These are phyloP conservation scores for Cynopterus sphinx DNA, from an alignment of 2,797 vertebrate genomes.

Conservation along the genomic window DNA sequence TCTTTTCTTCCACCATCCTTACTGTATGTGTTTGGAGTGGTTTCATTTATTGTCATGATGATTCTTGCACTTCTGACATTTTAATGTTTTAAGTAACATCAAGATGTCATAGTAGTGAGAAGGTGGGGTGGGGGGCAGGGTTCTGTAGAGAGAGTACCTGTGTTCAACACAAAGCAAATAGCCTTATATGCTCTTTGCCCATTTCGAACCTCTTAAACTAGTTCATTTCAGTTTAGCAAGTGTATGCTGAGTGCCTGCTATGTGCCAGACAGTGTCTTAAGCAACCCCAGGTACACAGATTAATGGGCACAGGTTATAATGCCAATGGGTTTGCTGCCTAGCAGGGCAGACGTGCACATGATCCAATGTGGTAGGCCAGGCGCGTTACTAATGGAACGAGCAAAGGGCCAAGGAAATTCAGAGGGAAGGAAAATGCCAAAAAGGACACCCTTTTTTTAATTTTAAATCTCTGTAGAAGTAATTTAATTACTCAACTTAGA, in stretches of 20 bases:
- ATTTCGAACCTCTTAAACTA: neutral
- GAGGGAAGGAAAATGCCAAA: neutral
- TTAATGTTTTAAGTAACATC: neutral
- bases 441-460: neutral
- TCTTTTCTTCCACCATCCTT: neutral
- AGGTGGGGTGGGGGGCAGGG: too few relatives aligned
- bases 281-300: neutral
- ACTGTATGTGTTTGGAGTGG: neutral
- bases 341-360: neutral
- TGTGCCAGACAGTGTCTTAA: neutral
- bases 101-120: neutral
- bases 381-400: neutral
- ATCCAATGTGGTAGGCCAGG: neutral
- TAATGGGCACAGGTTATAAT: neutral
- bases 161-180: neutral
- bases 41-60: neutral
- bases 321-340: neutral
- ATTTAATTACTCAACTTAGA: neutral
- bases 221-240: neutral
- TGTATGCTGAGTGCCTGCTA: neutral
- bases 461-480: slow-evolving; percentile 19
- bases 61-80: neutral
- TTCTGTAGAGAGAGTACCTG: neutral
- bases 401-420: neutral
- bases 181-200: neutral